Percentiles rank a stretch among this genome's conserved stretches.
Conservation (phyloP, 2,888 invertebrate species). For the Acheta domesticus region DNA sequence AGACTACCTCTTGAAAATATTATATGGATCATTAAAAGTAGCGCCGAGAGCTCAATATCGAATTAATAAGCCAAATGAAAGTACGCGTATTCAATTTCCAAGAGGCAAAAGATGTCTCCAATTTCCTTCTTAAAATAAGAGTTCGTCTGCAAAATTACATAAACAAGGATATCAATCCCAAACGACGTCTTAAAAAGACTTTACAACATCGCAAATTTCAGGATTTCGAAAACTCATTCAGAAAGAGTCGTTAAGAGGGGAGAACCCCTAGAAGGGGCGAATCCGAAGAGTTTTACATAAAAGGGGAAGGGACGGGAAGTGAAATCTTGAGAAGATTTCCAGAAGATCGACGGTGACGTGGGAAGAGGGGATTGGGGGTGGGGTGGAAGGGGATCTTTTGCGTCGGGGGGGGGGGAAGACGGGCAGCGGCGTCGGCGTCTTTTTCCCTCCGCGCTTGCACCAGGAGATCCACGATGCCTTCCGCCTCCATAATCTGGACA, state of each 20-base stretch:
- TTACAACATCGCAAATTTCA: not conserved
- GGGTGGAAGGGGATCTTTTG: not conserved
- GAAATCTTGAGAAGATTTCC: not conserved
- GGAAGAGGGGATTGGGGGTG: not conserved
- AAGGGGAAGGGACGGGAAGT: slow-evolving; percentile 18
- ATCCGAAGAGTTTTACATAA: slow-evolving; percentile 9
- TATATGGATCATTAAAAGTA: not conserved
- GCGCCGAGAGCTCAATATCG: not conserved
- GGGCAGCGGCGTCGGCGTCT: not conserved
- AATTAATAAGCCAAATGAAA: not conserved
- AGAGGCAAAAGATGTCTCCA: not conserved
- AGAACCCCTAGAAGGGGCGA: not conserved
- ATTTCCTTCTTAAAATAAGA: slow-evolving; percentile 8
- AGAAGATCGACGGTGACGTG: not conserved
- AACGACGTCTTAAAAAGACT: slow-evolving; percentile 5
- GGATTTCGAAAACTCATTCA: slow-evolving; percentile 18
- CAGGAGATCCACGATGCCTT: slow-evolving; percentile 21
- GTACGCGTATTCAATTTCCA: not conserved
- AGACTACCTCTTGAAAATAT: no score
- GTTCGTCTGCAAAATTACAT: not conserved
- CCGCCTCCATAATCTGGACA: slow-evolving; percentile 31
- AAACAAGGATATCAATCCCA: slow-evolving; percentile 1
- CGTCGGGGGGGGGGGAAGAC: not conserved
- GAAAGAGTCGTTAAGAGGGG: slow-evolving; percentile 6
- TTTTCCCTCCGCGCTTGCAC: slow-evolving; percentile 19